Evolutionary conservation across 1,140 invertebrate genomes (phyloP).

Genomic region (Vollenhovia emeryi): DNA sequence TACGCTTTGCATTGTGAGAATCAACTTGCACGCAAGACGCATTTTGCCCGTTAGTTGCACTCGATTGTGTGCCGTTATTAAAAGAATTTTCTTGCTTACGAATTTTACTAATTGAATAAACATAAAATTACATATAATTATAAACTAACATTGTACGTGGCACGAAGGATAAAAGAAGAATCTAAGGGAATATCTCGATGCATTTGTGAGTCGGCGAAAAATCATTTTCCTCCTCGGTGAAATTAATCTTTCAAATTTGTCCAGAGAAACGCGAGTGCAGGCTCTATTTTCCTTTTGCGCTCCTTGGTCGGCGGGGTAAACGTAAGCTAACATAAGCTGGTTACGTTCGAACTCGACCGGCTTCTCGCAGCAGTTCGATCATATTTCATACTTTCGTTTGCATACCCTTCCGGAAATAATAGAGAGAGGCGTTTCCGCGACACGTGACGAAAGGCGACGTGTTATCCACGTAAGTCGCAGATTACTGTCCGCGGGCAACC

Average conservation of each 20-base stretch:
- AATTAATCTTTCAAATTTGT: constrained; percentile 2
- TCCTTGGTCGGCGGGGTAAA: background rate
- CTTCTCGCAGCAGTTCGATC: background rate
- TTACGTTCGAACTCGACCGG: constrained; percentile 13
- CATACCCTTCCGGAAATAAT: constrained; percentile 62
- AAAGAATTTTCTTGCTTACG: background rate
- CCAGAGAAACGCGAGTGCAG: background rate
- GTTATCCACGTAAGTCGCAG: constrained; percentile 39
- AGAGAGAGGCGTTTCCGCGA: constrained; percentile 57
- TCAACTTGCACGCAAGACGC: background rate
- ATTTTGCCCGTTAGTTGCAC: background rate
- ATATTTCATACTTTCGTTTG: constrained; percentile 56
- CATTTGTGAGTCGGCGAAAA: background rate
- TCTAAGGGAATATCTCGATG: background rate
- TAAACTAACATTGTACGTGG: background rate
- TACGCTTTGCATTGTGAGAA: background rate
- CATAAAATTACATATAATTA: background rate
- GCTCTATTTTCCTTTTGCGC: constrained; percentile 29
- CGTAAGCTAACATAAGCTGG: background rate
- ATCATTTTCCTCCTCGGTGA: background rate
- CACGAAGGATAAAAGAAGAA: background rate
- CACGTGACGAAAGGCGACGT: constrained; percentile 57
- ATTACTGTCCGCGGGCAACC: constrained; percentile 24
- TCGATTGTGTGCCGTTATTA: background rate
- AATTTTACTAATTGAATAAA: background rate